Conservation (phyloP, 2,113 vertebrate genomes). For the Gnathonemus longibarbis region DNA sequence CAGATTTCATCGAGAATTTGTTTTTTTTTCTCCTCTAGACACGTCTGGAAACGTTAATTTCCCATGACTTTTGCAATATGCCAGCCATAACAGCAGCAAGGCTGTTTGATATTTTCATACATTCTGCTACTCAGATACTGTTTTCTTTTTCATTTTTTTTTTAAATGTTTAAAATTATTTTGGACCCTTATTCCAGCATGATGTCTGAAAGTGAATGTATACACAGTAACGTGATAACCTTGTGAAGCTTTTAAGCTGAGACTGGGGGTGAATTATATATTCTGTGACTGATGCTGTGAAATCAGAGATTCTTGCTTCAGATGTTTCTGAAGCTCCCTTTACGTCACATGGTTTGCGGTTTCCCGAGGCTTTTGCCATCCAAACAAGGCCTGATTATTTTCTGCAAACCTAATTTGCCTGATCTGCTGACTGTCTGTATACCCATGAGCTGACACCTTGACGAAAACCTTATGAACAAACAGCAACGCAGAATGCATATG, state of each 20-base stretch:
- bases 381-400: neutral
- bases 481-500: neutral
- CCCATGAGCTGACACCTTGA: neutral
- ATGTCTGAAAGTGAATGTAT: neutral
- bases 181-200: neutral
- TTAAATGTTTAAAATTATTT: neutral
- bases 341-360: neutral
- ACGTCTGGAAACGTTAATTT: conserved; percentile 1
- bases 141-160: neutral
- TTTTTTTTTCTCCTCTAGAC: neutral
- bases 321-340: neutral
- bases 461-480: neutral
- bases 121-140: neutral
- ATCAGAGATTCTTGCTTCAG: neutral
- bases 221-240: neutral
- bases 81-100: neutral
- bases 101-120: neutral
- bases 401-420: neutral
- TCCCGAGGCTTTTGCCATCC: neutral
- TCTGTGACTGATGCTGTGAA: neutral
- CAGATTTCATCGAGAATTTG: neutral
- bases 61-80: neutral
- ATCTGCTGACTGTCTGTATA: neutral
- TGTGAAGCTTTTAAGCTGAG: neutral
- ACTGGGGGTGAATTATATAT: neutral